These are phyloP conservation scores for Tetragonula clypearis DNA, from an alignment of 1,140 invertebrate species.

Conservation along the genomic window DNA sequence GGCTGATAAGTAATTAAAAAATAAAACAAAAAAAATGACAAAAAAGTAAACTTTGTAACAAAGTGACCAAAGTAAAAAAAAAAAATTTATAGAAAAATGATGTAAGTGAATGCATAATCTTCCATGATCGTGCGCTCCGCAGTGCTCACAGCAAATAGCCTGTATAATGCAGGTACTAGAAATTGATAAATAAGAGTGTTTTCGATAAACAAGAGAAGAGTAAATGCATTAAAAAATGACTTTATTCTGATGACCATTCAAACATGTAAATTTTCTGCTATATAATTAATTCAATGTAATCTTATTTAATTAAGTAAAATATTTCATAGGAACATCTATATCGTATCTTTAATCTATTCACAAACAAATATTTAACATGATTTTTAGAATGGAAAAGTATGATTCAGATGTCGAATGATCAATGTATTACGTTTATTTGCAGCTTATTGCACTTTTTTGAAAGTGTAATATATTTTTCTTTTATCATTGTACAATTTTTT, in stretches of 20 bases:
- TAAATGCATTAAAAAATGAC: conserved; percentile 32
- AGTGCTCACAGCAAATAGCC: conserved; percentile 17
- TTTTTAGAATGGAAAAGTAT: background rate
- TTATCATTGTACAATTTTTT: background rate
- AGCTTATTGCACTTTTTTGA: background rate
- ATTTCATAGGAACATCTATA: conserved; percentile 71
- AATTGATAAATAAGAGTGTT: conserved; percentile 43
- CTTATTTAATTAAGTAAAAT: conserved; percentile 75
- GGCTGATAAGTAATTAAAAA: conserved; percentile 26
- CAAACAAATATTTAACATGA: conserved; percentile 10
- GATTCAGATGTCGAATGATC: background rate
- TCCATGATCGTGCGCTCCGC: conserved; percentile 14
- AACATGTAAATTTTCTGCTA: conserved; percentile 77
- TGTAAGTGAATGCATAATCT: conserved; percentile 54
- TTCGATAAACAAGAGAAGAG: conserved; percentile 37
- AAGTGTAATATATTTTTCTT: conserved; percentile 12
- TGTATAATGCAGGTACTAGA: conserved; percentile 39
- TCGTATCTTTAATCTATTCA: conserved; percentile 15
- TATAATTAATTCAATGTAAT: conserved; percentile 76
- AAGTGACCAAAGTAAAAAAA: conserved; percentile 73
- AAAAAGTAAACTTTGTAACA: conserved; percentile 61
- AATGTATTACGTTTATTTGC: conserved; percentile 16
- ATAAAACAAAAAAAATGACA: conserved; percentile 16
- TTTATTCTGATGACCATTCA: conserved; percentile 55
- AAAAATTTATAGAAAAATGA: conserved; percentile 62